These are phyloP conservation scores for Phalacrocorax brasilianus DNA, from an alignment of 2,113 vertebrate species.

Conservation along the genomic window DNA sequence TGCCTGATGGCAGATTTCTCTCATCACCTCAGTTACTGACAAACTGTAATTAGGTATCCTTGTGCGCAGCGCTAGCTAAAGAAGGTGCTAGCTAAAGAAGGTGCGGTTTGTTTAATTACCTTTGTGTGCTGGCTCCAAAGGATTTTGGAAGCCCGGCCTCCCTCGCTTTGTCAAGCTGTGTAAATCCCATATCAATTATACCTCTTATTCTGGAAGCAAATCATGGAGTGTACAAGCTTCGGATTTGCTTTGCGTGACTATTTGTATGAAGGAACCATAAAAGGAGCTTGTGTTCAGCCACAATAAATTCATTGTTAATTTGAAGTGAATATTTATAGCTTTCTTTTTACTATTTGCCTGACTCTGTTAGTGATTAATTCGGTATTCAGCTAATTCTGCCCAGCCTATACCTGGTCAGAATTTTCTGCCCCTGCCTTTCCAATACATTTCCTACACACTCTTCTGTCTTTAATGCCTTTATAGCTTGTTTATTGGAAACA, in stretches of 20 bases:
- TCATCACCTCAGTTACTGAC: background rate
- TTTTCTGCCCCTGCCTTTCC: background rate
- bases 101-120: slow-evolving; percentile 39
- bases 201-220: slow-evolving; percentile 26
- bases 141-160: background rate
- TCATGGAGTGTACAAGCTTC: background rate
- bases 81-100: slow-evolving; percentile 10
- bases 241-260: slow-evolving; percentile 17
- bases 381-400: background rate
- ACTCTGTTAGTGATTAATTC: background rate
- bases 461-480: slow-evolving; percentile 49
- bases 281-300: slow-evolving; percentile 20
- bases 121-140: background rate
- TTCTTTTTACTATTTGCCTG: slow-evolving; percentile 20
- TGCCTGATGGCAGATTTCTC: slow-evolving; percentile 27
- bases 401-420: background rate
- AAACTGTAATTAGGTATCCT: slow-evolving; percentile 19
- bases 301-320: slow-evolving; percentile 36
- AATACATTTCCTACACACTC: background rate
- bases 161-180: background rate
- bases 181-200: slow-evolving; percentile 36
- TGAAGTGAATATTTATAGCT: slow-evolving; percentile 55
- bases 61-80: background rate
- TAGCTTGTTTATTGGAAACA: slow-evolving; percentile 50
- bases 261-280: slow-evolving; percentile 39